Evolutionary conservation across 2,888 invertebrate species (phyloP).

Genomic region (Caenorhabditis panamensis): DNA sequence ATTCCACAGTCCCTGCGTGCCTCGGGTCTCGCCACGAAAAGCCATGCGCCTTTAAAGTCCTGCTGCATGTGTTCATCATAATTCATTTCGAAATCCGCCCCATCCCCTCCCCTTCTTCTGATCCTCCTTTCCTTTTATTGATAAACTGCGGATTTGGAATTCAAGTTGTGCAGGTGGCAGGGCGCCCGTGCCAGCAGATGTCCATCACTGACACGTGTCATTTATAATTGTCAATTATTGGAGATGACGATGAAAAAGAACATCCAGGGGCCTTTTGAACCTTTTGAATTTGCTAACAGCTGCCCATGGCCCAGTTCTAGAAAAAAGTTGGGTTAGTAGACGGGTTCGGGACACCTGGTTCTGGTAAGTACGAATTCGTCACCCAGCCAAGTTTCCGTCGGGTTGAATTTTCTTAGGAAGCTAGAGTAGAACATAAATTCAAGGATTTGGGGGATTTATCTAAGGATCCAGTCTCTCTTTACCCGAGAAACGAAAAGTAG

Average conservation of each 20-base stretch:
- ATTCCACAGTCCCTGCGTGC: not conserved
- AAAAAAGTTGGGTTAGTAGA: not conserved
- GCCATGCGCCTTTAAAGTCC: not conserved
- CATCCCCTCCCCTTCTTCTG: not conserved
- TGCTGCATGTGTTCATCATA: not conserved
- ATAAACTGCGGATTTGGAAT: slow-evolving; percentile 12
- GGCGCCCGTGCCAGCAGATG: slow-evolving; percentile 36
- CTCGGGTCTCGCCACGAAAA: slow-evolving; percentile 24
- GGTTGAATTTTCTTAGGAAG: too few relatives aligned
- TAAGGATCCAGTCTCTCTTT: not conserved
- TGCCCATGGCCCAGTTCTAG: slow-evolving; percentile 2
- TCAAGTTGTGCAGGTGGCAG: slow-evolving; percentile 49
- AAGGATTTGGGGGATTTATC: not conserved
- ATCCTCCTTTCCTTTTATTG: not conserved
- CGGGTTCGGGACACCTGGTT: slow-evolving; percentile 6
- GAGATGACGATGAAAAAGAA: slow-evolving; percentile 21
- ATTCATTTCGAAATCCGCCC: not conserved
- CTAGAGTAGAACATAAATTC: not conserved
- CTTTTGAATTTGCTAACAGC: slow-evolving; percentile 22
- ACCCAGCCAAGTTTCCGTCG: not conserved
- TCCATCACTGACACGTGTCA: slow-evolving; percentile 52
- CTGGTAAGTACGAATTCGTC: not conserved
- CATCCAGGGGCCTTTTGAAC: slow-evolving; percentile 21
- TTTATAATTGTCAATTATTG: slow-evolving; percentile 56
- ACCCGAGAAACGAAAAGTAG: slow-evolving; percentile 17